phyloP scores from a whole-genome alignment of 2,797 vertebrate species.

The Labeo calbasu region DNA sequence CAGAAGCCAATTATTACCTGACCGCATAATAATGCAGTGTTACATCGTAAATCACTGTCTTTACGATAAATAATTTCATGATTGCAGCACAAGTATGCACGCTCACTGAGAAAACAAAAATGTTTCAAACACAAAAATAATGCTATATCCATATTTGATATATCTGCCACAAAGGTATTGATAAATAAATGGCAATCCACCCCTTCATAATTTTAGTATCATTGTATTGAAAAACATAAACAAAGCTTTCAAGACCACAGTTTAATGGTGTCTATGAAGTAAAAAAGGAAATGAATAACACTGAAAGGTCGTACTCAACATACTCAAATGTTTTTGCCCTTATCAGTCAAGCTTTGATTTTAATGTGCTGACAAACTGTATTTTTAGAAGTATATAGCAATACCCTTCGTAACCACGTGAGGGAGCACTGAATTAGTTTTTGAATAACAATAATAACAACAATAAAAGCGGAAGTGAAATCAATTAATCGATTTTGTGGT shows the following conservation, averaged over 20 bases:
- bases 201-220: neutral
- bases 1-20: constrained; percentile 41
- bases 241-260: neutral
- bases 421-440: neutral
- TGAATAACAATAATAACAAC: neutral
- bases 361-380: neutral
- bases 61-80: constrained; percentile 34
- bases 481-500: neutral
- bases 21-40: constrained; percentile 40
- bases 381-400: neutral
- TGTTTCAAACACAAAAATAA: neutral
- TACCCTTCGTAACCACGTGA: neutral
- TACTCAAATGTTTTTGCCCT: neutral
- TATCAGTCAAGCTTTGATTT: neutral
- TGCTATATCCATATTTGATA: neutral
- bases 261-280: neutral
- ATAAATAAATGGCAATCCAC: neutral
- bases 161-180: neutral
- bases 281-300: neutral
- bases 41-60: constrained; percentile 33
- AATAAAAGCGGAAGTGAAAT: too few species aligned
- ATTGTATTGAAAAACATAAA: neutral
- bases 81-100: constrained; percentile 10
- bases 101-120: neutral
- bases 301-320: neutral